Base-by-base conservation (phyloP, 2,888 invertebrate species). In the Linnaemya tessellans region DNA sequence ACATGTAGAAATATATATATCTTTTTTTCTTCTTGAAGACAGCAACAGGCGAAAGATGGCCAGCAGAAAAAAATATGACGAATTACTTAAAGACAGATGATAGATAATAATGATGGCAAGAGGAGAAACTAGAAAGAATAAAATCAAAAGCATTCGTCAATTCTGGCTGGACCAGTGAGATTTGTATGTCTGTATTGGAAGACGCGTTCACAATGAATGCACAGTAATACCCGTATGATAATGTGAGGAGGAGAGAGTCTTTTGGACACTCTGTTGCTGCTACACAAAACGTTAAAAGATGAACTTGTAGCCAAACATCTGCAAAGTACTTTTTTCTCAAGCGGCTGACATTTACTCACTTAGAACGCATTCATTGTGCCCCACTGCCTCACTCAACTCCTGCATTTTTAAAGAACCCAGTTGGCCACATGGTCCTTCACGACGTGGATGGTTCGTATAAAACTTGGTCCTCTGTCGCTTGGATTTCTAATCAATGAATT, bases 41-140 rank as follows among this genome's bases (percentile, higher is more conserved):
- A 67, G 22, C 35, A 67, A 38, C 62, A 56, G 22, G 46, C n/a
- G 10, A 51, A 30, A 51, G 22, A 67, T n/a, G 7, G 0, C 4
- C 13, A 25, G 43, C 54, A n/a, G 43, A 62, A n/a, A 20, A 25
- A 62, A 67, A 70, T 43, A 68, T 79, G 84, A 79, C 79, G 68
- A 79, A 84, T 79, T 84, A 80, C 75, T 75, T 80, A 60, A 58
- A 83, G 78, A 83, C 82, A 83, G 82, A 71, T 83, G 82, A 74
- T 68, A 80, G 82, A 77, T 82, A 71, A 82, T 71, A 65, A 20
- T 20, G 49, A 20, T 65, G 46, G 41, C 7, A 68, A n/a, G 35
- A 56, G 43, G 20, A 71, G 13, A n/a, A 13, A 54, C 38, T 43
- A 7, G 0, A 30, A 43, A 65, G 54, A 54, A 20, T 9, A 46